A percentile compares a stretch with the other conserved stretches of the same genome.
These are phyloP conservation scores for Ophion obscuratus DNA, from an alignment of 2,888 invertebrate genomes.

Conservation along the genomic window DNA sequence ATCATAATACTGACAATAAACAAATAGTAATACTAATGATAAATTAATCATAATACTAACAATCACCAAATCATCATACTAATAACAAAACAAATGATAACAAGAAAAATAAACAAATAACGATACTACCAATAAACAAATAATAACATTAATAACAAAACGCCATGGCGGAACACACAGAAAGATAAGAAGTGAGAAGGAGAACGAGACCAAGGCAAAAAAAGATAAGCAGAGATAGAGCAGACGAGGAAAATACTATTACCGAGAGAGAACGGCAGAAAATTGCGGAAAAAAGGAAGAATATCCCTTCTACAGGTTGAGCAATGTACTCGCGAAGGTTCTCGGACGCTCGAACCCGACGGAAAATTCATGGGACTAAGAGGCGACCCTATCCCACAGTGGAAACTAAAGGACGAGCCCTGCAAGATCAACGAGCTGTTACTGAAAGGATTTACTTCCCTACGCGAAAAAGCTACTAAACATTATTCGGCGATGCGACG, in stretches of 20 bases:
- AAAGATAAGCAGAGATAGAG: background rate
- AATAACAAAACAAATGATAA: too few species aligned
- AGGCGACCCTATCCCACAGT: constrained; percentile 4
- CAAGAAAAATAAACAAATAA: background rate
- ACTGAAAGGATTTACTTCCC: constrained; percentile 43
- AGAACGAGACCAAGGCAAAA: background rate
- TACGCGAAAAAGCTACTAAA: constrained; percentile 41
- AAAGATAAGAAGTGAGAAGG: background rate
- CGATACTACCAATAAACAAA: too few species aligned
- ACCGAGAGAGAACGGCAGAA: background rate
- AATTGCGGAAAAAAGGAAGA: background rate
- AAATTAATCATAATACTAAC: too few species aligned
- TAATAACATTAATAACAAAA: too few species aligned
- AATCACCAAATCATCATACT: too few species aligned
- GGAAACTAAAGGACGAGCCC: constrained; percentile 16
- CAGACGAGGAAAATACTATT: background rate
- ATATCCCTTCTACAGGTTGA: constrained; percentile 13
- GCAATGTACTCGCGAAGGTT: constrained; percentile 33
- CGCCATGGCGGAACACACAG: too few species aligned
- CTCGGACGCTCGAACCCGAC: constrained; percentile 27
- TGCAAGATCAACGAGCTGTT: constrained; percentile 47
- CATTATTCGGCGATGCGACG: constrained; percentile 29
- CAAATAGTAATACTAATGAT: too few species aligned
- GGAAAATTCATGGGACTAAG: constrained; percentile 47
- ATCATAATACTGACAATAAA: too few species aligned